Percentiles rank a stretch among this genome's conserved stretches.
Evolutionary conservation across 2,113 vertebrate genomes (phyloP).

Genomic region (Trichechus manatus): DNA sequence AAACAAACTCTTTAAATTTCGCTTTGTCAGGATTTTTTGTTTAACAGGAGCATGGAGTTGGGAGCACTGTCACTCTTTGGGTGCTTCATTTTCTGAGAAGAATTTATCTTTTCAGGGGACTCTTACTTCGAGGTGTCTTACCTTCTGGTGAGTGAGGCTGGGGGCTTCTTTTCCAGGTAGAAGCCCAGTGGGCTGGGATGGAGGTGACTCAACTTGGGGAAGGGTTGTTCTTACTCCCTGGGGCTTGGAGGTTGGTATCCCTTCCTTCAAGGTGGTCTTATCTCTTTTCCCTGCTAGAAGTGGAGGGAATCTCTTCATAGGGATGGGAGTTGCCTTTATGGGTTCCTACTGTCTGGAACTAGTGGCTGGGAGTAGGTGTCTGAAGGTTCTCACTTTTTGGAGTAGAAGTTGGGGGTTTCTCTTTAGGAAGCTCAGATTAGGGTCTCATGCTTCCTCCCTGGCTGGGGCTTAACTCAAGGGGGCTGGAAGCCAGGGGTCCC

Average conservation of each 20-base stretch:
- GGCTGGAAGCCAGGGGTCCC: not conserved
- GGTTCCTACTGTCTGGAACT: not conserved
- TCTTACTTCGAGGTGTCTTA: not conserved
- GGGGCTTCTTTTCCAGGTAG: not conserved
- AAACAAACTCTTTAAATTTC: not conserved
- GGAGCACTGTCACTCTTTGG: not conserved
- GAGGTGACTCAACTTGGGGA: not conserved
- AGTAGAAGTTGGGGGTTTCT: not conserved
- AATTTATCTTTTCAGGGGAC: not conserved
- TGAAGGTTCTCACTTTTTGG: not conserved
- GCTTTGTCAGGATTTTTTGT: not conserved
- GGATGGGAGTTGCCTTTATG: not conserved
- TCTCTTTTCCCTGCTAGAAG: not conserved
- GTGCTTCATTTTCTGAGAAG: not conserved
- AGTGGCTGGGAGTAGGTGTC: not conserved
- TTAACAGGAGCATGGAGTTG: not conserved
- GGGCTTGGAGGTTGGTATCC: not conserved
- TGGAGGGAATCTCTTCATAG: not conserved
- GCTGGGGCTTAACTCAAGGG: not conserved
- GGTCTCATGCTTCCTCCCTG: not conserved
- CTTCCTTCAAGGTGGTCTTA: not conserved
- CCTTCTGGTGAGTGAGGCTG: not conserved
- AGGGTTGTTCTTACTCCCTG: not conserved
- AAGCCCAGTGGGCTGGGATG: not conserved
- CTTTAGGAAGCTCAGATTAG: not conserved